These are phyloP conservation scores for Eublepharis macularius DNA, from an alignment of 2,113 vertebrate genomes.

Conservation along the genomic window DNA sequence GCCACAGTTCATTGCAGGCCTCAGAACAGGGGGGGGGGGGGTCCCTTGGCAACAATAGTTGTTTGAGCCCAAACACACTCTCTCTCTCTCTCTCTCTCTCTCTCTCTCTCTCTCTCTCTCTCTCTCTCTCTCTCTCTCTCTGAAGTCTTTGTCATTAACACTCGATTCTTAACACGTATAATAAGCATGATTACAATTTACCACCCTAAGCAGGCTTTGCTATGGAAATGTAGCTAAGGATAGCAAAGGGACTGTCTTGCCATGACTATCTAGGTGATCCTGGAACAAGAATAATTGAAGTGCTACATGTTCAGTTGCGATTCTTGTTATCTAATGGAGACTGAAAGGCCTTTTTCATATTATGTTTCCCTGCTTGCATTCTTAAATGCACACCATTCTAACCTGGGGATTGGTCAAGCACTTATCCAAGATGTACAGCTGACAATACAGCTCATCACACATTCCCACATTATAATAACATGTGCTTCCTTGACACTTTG, in stretches of 20 bases:
- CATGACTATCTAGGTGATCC: background rate
- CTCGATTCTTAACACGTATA: no score
- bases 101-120: no score
- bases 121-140: no score
- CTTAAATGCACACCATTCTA: background rate
- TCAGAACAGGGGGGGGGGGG: no score
- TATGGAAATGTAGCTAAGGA: background rate
- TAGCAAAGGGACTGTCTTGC: background rate
- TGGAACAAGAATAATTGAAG: background rate
- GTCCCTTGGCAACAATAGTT: no score
- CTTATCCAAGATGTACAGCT: no score
- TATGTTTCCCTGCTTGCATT: background rate
- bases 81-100: no score
- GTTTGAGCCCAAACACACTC: background rate
- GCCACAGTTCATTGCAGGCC: no score
- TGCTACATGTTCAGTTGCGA: background rate
- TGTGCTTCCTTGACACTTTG: background rate
- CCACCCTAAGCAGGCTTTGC: background rate
- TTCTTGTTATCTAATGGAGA: background rate
- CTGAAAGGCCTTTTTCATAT: background rate
- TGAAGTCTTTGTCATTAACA: no score
- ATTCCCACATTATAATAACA: background rate
- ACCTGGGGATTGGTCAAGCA: background rate
- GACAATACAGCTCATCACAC: background rate
- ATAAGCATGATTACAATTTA: background rate